Conservation (phyloP, 2,888 invertebrate genomes). For the Calameuta filiformis region DNA sequence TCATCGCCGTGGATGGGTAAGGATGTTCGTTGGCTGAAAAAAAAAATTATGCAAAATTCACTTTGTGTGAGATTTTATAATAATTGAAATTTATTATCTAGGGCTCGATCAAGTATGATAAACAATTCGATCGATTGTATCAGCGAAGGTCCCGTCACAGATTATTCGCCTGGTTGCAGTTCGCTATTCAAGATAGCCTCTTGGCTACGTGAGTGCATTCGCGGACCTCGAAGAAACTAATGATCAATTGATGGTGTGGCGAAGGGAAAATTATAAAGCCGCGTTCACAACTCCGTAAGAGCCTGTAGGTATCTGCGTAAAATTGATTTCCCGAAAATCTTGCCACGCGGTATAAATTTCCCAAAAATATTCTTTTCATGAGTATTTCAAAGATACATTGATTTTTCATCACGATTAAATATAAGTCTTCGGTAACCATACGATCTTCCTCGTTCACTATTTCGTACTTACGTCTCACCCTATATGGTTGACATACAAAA, state of each 20-base stretch:
- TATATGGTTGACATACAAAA: neutral
- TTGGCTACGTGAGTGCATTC: slow-evolving; percentile 28
- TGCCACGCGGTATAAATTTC: neutral
- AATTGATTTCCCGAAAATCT: too few species aligned
- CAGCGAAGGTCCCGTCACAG: slow-evolving; percentile 39
- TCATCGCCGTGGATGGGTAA: neutral
- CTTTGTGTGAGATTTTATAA: neutral
- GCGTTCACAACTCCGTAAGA: slow-evolving; percentile 10
- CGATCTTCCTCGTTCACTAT: too few species aligned
- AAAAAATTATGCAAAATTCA: neutral
- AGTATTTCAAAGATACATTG: too few species aligned
- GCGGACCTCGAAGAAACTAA: slow-evolving; percentile 35
- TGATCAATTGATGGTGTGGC: slow-evolving; percentile 34
- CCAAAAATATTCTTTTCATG: too few species aligned
- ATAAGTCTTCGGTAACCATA: too few species aligned
- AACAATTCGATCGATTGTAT: slow-evolving; percentile 47
- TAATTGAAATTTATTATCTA: neutral
- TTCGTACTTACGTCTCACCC: neutral
- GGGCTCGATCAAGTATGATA: slow-evolving; percentile 5
- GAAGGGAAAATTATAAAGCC: slow-evolving; percentile 33
- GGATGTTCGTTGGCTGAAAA: neutral
- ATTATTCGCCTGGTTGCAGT: slow-evolving; percentile 14
- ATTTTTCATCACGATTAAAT: too few species aligned
- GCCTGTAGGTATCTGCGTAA: neutral
- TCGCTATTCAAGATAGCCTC: neutral